Base-by-base conservation (phyloP, 2,797 vertebrate species). In the Aplochiton taeniatus region DNA sequence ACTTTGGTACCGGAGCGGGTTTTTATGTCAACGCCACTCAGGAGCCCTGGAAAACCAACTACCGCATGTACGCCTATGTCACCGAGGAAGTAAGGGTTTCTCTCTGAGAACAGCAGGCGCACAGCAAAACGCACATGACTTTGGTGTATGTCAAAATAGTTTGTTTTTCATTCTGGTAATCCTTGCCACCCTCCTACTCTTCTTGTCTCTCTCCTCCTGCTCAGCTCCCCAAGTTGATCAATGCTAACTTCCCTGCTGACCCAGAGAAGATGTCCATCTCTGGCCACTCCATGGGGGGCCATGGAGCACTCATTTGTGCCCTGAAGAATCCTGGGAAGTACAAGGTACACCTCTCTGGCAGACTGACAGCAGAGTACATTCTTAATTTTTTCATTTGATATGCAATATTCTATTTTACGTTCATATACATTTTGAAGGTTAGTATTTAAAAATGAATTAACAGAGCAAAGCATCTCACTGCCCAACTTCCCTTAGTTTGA, bases 211-310 rank as follows among this genome's bases (percentile, higher is more conserved):
- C 13, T 60, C 13, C 72, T 44, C 73, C 13, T 9, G n/a, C 83
- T 66, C 87, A 98, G 97, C 91, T 98, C 54, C 96, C 96, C 45
- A 92, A 91, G 41, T 85, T 99, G 53, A 92, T 99, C 89, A 94
- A 95, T 79, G 85, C 91, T 12, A 95, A 93, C 90, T 98, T 99
- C 86, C 92, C 95, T 68, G 90, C 92, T 48, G 90, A 96, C 72
- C 91, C 95, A 1, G 94, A 95, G 69, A 91, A 89, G 77, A 94
- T 93, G 89, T 98, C 97, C 60, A 31, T 98, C 85, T 93, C 86
- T n/a, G 97, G 97, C 0, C 97, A 99, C 88, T 98, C 96, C 17
- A 98, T 98, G 96, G 96, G 97, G 9, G 96, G 96, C 13, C 97
- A 97, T 18, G 96, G 97, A 58, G 96, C 96, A 61, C 93, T 98